Conservation (phyloP, 64 coral and sea anemone species). For the Hydrozoanthus tunicans region DNA sequence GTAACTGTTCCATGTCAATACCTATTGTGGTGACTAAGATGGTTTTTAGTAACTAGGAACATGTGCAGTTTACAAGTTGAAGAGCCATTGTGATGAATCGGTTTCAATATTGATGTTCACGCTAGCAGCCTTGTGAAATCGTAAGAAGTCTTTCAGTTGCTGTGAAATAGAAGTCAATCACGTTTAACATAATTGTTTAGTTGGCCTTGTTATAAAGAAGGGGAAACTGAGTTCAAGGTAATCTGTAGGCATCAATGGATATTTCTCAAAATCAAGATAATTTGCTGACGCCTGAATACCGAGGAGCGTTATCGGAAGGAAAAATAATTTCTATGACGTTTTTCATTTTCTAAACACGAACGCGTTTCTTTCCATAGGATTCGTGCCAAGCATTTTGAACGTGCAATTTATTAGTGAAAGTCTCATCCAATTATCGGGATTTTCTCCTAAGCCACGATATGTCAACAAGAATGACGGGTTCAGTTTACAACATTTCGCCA, state of each 20-base stretch:
- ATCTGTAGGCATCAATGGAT: background rate
- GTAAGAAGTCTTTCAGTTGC: background rate
- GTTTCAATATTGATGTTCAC: background rate
- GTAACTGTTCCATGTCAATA: background rate
- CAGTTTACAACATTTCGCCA: background rate
- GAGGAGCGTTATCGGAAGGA: background rate
- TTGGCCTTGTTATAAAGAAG: background rate
- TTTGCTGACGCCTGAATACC: background rate
- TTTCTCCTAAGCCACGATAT: background rate
- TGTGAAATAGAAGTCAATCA: background rate
- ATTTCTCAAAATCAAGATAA: background rate
- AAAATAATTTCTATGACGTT: background rate
- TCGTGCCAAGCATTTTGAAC: background rate
- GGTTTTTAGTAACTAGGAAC: background rate
- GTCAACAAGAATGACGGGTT: background rate
- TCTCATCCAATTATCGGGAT: conserved; percentile 27
- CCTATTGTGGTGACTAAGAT: background rate
- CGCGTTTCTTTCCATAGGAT: background rate
- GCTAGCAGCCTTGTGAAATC: background rate
- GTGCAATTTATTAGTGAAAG: background rate
- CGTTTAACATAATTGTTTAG: background rate
- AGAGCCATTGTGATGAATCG: background rate
- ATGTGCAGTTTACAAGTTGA: background rate
- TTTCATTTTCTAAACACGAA: background rate
- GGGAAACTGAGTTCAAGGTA: background rate